Evolutionary conservation across 2,797 vertebrate genomes (phyloP).

Genomic region (Chaetophractus vellerosus): DNA sequence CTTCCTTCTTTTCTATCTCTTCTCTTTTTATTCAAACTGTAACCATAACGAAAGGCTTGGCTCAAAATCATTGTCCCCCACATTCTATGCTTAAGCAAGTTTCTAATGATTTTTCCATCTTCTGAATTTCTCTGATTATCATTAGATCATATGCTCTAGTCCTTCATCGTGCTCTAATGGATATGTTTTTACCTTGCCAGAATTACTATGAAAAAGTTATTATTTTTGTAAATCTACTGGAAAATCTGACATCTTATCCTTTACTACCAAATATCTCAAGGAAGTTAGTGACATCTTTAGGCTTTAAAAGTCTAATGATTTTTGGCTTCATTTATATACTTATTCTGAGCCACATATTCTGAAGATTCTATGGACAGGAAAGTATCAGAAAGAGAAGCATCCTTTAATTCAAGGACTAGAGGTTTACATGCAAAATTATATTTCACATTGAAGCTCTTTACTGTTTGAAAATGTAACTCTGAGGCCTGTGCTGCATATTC

Average conservation of each 20-base stretch:
- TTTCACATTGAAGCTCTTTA: not conserved
- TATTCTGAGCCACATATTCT: slow-evolving; percentile 50
- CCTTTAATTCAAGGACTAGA: slow-evolving; percentile 20
- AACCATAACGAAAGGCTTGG: not conserved
- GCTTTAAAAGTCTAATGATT: slow-evolving; percentile 1
- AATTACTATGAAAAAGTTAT: not conserved
- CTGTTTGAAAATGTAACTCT: slow-evolving; percentile 24
- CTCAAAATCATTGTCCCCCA: not conserved
- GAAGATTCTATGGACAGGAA: not conserved
- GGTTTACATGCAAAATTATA: not conserved
- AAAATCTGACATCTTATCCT: not conserved
- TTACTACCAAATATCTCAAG: slow-evolving; percentile 38
- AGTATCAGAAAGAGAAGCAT: not conserved
- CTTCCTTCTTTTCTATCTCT: not conserved
- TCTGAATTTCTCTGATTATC: slow-evolving; percentile 6
- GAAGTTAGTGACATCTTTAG: not conserved
- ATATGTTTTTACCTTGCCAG: not conserved
- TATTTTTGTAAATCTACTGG: slow-evolving; percentile 30
- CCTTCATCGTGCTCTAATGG: not conserved
- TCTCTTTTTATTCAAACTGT: slow-evolving; percentile 10
- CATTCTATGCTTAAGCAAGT: not conserved
- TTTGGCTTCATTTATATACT: not conserved
- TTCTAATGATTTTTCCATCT: not conserved
- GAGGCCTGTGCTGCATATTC: not conserved
- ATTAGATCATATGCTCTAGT: not conserved